phyloP scores from a whole-genome alignment of 1,140 invertebrate genomes.

The Ladona fulva region DNA sequence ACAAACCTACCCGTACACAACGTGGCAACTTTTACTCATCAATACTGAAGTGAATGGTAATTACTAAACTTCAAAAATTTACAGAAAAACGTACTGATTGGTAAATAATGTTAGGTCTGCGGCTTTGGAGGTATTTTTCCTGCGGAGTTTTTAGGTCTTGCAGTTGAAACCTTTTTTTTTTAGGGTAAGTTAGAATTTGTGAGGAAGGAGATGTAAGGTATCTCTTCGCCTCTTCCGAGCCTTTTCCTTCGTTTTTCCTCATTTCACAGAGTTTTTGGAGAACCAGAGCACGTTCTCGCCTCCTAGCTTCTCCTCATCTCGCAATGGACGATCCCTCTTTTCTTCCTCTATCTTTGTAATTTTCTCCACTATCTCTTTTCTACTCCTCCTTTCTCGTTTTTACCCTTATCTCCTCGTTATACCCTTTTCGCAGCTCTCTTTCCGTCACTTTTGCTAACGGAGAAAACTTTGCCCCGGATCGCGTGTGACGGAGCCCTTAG shows the following conservation, averaged over 20 bases:
- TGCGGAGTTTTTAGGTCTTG: no score
- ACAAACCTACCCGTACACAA: no score
- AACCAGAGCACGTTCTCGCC: neutral
- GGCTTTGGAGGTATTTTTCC: no score
- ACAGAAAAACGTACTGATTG: no score
- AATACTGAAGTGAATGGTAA: no score
- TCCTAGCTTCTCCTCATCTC: neutral
- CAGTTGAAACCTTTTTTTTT: neutral
- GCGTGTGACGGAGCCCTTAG: no score
- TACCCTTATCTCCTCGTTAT: neutral
- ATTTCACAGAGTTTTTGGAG: no score
- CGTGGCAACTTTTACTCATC: no score
- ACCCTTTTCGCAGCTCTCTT: neutral
- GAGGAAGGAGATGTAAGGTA: neutral
- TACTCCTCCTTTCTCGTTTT: neutral
- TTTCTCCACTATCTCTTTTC: neutral
- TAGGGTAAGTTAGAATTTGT: constrained; percentile 1
- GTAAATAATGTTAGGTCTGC: no score
- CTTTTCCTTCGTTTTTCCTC: neutral
- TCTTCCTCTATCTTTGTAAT: neutral
- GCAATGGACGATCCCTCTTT: neutral
- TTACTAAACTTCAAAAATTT: no score
- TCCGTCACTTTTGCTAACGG: neutral
- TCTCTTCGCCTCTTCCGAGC: neutral
- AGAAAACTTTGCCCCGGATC: no score